These are phyloP conservation scores for Eretmocerus hayati DNA, from an alignment of 2,888 invertebrate species.

Conservation along the genomic window DNA sequence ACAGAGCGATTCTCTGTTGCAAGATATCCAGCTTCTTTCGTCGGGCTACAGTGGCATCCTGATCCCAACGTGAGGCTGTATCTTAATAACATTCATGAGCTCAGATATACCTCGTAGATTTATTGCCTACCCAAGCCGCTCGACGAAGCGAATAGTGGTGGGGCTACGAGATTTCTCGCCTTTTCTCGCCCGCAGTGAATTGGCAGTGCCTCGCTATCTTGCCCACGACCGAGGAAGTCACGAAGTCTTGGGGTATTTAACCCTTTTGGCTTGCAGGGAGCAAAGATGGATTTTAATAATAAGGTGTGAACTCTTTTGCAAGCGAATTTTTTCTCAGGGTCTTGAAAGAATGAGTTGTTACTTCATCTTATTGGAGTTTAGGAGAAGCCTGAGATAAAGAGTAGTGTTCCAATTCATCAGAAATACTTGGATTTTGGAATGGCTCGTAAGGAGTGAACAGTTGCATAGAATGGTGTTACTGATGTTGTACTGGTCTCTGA, in stretches of 20 bases:
- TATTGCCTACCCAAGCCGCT: conserved; percentile 35
- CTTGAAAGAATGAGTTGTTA: background rate
- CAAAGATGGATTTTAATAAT: conserved; percentile 20
- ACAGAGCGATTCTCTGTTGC: too few species aligned
- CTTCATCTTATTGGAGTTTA: too few species aligned
- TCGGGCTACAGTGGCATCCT: too few species aligned
- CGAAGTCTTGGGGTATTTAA: conserved; percentile 1
- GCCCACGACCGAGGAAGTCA: background rate
- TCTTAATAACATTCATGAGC: conserved; percentile 50
- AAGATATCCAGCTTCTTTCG: too few species aligned
- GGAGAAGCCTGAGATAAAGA: too few species aligned
- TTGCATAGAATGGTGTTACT: too few species aligned
- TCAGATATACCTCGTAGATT: conserved; percentile 48
- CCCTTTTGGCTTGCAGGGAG: conserved; percentile 8
- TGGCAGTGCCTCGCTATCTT: conserved; percentile 22
- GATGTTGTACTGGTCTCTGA: too few species aligned
- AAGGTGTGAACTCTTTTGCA: conserved; percentile 6
- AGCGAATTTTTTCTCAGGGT: background rate
- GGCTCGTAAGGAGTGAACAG: too few species aligned
- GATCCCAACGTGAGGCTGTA: conserved; percentile 41
- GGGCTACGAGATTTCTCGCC: too few species aligned
- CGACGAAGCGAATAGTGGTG: too few species aligned
- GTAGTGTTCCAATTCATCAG: too few species aligned
- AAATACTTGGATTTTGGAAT: too few species aligned
- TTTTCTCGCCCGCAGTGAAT: conserved; percentile 23